Evolutionary conservation across 2,888 invertebrate species (phyloP).

Genomic region (Epinotia nisella): DNA sequence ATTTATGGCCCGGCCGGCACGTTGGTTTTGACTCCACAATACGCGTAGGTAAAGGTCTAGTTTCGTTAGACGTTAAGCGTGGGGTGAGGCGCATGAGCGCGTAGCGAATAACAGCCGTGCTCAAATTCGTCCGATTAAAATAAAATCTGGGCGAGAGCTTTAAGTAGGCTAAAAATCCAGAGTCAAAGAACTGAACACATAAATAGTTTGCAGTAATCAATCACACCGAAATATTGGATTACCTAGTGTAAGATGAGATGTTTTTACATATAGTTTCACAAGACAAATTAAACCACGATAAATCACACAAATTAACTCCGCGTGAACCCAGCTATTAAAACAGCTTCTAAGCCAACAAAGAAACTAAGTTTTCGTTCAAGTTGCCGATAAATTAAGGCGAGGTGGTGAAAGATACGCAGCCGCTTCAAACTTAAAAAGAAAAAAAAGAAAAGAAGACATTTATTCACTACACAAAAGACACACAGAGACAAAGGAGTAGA

Average conservation of each 20-base stretch:
- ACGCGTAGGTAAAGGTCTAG: too few species aligned
- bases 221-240: not conserved
- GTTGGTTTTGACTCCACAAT: too few species aligned
- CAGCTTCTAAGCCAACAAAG: slow-evolving; percentile 22
- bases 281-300: not conserved
- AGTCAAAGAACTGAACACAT: not conserved
- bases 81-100: too few species aligned
- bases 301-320: not conserved
- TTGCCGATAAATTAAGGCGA: slow-evolving; percentile 27
- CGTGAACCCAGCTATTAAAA: slow-evolving; percentile 25
- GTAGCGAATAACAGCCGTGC: too few species aligned
- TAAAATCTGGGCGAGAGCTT: not conserved
- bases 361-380: slow-evolving; percentile 34
- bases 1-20: too few species aligned
- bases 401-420: slow-evolving; percentile 28
- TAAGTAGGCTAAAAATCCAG: not conserved
- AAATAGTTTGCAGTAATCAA: not conserved
- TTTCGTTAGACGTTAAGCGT: too few species aligned
- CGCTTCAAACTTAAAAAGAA: slow-evolving; percentile 38
- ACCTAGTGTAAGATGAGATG: not conserved
- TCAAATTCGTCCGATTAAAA: not conserved
- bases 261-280: too few species aligned
- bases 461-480: too few species aligned
- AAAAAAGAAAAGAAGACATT: too few species aligned
- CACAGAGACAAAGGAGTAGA: too few species aligned